phyloP scores from a whole-genome alignment of 37 sponge, comb jelly and placozoan species.

The Oscarella lobularis region DNA sequence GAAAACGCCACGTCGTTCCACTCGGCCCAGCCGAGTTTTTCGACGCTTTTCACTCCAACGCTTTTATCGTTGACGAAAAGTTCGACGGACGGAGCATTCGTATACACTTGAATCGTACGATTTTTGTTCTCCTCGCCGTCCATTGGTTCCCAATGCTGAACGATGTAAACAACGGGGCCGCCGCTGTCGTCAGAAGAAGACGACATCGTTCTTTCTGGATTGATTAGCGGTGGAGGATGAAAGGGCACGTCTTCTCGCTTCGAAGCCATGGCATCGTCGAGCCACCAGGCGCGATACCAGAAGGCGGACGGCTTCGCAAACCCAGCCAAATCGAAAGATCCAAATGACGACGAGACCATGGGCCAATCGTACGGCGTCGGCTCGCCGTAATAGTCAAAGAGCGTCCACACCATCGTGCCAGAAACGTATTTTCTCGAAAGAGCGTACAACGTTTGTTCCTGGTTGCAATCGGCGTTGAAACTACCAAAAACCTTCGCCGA shows the following conservation, averaged over 20 bases:
- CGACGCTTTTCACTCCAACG: slow-evolving; percentile 7
- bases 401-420: slow-evolving; percentile 48
- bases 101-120: slow-evolving; percentile 33
- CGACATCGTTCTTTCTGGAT: background rate
- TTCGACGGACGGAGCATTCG: slow-evolving; percentile 35
- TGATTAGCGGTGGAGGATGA: background rate
- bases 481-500: slow-evolving; percentile 1
- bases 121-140: background rate
- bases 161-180: slow-evolving; percentile 36
- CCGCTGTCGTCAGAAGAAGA: background rate
- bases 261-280: slow-evolving; percentile 13
- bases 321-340: slow-evolving; percentile 43
- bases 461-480: slow-evolving; percentile 32
- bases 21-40: slow-evolving; percentile 33
- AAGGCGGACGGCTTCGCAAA: slow-evolving; percentile 44
- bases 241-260: background rate
- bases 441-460: slow-evolving; percentile 17
- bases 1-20: slow-evolving; percentile 14
- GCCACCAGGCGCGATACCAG: slow-evolving; percentile 48
- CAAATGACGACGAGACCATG: slow-evolving; percentile 37
- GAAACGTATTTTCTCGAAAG: slow-evolving; percentile 27
- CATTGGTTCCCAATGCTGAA: slow-evolving; percentile 22
- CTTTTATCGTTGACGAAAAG: slow-evolving; percentile 32
- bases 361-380: slow-evolving; percentile 36
- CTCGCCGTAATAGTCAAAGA: slow-evolving; percentile 41